These are phyloP conservation scores for Sebastes kiyomatsui DNA, from an alignment of 2,797 vertebrate species.

Conservation along the genomic window DNA sequence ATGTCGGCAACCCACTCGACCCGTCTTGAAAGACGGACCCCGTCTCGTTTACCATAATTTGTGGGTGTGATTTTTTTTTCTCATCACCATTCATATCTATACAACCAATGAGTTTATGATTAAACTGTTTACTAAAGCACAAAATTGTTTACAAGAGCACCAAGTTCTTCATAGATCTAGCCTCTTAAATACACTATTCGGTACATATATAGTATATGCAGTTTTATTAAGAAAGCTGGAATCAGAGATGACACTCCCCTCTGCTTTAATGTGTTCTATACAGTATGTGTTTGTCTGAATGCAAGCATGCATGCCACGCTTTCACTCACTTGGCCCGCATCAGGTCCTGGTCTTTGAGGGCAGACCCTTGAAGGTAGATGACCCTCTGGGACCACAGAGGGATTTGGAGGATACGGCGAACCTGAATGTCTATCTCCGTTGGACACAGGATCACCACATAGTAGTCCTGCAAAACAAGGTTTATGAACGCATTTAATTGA, in stretches of 20 bases:
- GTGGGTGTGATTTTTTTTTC: no score
- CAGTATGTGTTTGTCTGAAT: not conserved
- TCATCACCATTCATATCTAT: no score
- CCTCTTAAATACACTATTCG: not conserved
- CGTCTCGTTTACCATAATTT: no score
- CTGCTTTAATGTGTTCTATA: not conserved
- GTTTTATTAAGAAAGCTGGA: not conserved
- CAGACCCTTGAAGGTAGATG: slow-evolving; percentile 88
- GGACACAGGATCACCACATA: slow-evolving; percentile 90
- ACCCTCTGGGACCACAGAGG: slow-evolving; percentile 89
- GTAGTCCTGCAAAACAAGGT: slow-evolving; percentile 79
- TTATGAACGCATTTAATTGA: not conserved
- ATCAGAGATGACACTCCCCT: not conserved
- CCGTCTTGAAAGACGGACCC: no score
- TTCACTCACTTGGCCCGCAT: slow-evolving; percentile 88
- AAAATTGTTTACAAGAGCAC: no score
- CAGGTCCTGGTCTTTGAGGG: slow-evolving; percentile 88
- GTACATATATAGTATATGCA: not conserved
- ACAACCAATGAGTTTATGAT: no score
- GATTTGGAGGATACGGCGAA: slow-evolving; percentile 87
- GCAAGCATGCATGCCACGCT: not conserved
- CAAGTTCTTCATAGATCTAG: no score
- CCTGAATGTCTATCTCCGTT: slow-evolving; percentile 87
- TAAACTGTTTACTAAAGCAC: no score
- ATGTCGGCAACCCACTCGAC: no score